phyloP scores from a whole-genome alignment of 2,113 vertebrate genomes.

The Ursus arctos region DNA sequence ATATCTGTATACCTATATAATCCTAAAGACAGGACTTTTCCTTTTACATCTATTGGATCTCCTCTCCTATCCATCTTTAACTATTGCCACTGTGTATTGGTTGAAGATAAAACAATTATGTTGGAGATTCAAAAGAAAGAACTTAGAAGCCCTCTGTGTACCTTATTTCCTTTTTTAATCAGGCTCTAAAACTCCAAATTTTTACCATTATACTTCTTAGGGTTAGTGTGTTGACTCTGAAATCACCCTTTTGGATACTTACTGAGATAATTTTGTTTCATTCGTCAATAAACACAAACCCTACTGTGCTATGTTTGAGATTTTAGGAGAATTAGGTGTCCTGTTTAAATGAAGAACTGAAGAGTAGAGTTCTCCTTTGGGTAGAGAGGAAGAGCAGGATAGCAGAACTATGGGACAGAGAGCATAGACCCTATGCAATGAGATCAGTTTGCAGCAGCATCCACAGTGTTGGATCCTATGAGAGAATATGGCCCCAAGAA shows the following conservation, averaged over 20 bases:
- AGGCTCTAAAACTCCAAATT: not conserved
- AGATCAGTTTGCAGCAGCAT: not conserved
- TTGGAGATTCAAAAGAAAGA: not conserved
- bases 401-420: not conserved
- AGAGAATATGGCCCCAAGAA: not conserved
- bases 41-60: not conserved
- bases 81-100: not conserved
- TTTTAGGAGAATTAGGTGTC: not conserved
- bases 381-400: not conserved
- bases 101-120: not conserved
- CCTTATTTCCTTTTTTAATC: not conserved
- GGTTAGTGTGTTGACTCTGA: not conserved
- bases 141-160: not conserved
- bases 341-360: not conserved
- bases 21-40: not conserved
- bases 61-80: not conserved
- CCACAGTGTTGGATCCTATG: no score
- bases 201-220: not conserved
- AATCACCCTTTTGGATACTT: not conserved
- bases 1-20: not conserved
- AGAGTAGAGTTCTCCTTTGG: not conserved
- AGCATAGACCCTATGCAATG: rapidly evolving
- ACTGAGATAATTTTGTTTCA: not conserved
- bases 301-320: not conserved
- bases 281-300: not conserved